Evolutionary conservation across 2,888 invertebrate species (phyloP), one percentile per base, ranked within the genome.

Genomic region (Macaria notata): DNA sequence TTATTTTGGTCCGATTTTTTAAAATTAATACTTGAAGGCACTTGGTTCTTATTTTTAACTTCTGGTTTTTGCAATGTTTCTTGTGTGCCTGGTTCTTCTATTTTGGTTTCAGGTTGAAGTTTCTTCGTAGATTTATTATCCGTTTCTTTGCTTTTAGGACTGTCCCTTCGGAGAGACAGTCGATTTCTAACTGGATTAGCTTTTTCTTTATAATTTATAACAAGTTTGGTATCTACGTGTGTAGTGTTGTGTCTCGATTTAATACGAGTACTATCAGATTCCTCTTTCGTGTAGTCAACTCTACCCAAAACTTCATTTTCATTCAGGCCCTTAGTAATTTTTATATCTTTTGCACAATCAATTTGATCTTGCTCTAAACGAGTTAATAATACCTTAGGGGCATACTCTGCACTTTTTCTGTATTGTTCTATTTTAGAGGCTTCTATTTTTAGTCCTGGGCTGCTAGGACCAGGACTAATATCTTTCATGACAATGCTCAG

Each of bases 361-460:
- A 31, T n/a, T 49, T 49, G 39, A 8, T 56, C 54, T 46, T 19
- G 51, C 47, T 62, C 47, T 44, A 62, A 36, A 19, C 55, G 58
- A 29, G 56, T 54, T 46, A 65, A 45, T 3, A 65, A 50, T 30
- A 56, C 47, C 49, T 63, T 67, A 44, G 49, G 54, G 41, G 61
- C 62, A 58, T 51, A 48, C 9, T 54, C 38, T 31, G 45, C 46
- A n/a, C 49, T 51, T 3, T 52, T 57, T 49, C 46, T 38, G 3
- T 53, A 33, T n/a, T 43, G 42, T 41, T 56, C 47, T 19, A 47
- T 38, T 31, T 38, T 46, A 4, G 49, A 56, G 4, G 58, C 44
- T 36, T 56, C 47, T 9, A 54, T 36, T 49, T 49, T 49, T 1
- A 43, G 9, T 5, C 33, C 49, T 42, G 50, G 45, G 9, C 47